Conservation (phyloP, 2,113 vertebrate genomes). For the Misgurnus anguillicaudatus region DNA sequence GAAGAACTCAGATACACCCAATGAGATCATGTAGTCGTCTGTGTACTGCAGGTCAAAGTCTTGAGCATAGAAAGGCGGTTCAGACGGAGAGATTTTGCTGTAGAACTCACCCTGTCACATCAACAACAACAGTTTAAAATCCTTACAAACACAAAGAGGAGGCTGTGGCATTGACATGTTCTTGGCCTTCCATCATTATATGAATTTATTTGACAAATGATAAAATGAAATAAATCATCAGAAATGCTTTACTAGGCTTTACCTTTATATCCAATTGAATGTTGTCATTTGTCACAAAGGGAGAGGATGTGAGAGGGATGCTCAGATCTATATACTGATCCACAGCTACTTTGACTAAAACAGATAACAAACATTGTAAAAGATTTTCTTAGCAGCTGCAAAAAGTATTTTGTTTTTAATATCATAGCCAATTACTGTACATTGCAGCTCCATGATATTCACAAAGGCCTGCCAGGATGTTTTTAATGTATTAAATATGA, state of each 20-base stretch:
- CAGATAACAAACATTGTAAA: too few species aligned
- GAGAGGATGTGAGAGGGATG: constrained; percentile 62
- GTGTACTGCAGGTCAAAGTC: constrained; percentile 56
- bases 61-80: constrained; percentile 67
- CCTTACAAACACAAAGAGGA: too few species aligned
- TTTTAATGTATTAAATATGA: too few species aligned
- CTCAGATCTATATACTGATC: constrained; percentile 60
- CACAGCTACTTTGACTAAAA: constrained; percentile 65
- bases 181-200: background rate
- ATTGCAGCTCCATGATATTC: too few species aligned
- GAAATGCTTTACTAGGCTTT: background rate
- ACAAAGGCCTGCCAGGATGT: too few species aligned
- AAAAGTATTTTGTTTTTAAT: too few species aligned
- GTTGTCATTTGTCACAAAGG: constrained; percentile 47
- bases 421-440: too few species aligned
- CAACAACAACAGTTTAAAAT: background rate
- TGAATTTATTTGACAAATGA: background rate
- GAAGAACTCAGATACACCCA: constrained; percentile 72
- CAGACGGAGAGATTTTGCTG: constrained; percentile 41
- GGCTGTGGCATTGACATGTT: too few species aligned
- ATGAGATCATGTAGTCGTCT: constrained; percentile 64
- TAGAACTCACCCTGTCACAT: constrained; percentile 69
- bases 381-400: too few species aligned
- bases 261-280: constrained; percentile 70
- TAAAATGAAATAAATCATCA: too few species aligned